Conservation (phyloP, 2,888 invertebrate genomes). For the Tanypteryx hageni region DNA sequence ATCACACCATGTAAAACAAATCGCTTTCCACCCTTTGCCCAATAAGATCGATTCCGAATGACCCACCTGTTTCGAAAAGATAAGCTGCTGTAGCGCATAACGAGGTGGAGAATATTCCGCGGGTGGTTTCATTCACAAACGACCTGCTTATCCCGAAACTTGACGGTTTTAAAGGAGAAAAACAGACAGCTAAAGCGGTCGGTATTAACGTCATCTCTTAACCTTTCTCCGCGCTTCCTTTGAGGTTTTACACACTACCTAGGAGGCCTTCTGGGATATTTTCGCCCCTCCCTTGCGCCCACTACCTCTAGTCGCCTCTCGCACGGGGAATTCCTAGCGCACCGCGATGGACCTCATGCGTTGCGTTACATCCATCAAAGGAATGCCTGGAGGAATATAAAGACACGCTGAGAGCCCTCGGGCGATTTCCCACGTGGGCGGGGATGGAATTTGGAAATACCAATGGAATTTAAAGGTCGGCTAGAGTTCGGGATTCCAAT, state of each 20-base stretch:
- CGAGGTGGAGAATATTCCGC: not conserved
- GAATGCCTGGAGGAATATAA: conserved; percentile 40
- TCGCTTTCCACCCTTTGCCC: not conserved
- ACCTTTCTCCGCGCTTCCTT: not conserved
- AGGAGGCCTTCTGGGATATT: not conserved
- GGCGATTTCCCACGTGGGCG: not conserved
- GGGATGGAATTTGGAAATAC: conserved; percentile 38
- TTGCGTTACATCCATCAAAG: conserved; percentile 55
- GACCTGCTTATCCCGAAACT: not conserved
- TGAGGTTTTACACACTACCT: not conserved
- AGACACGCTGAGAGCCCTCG: not conserved
- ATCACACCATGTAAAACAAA: not conserved
- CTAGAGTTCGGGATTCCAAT: conserved; percentile 45
- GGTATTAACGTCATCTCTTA: not conserved
- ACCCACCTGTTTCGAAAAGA: not conserved
- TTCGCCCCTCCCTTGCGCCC: not conserved
- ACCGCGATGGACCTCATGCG: conserved; percentile 42
- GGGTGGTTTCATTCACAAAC: not conserved
- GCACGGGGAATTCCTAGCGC: conserved; percentile 53
- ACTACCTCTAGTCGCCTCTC: not conserved
- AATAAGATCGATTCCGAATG: not conserved
- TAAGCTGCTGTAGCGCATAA: not conserved
- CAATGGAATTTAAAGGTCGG: conserved; percentile 11
- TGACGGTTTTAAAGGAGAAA: conserved; percentile 20
- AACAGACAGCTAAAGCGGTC: not conserved